Percentiles rank a stretch among this genome's conserved stretches.
Evolutionary conservation across 2,113 vertebrate genomes (phyloP).

Genomic region (Grantiella picta): DNA sequence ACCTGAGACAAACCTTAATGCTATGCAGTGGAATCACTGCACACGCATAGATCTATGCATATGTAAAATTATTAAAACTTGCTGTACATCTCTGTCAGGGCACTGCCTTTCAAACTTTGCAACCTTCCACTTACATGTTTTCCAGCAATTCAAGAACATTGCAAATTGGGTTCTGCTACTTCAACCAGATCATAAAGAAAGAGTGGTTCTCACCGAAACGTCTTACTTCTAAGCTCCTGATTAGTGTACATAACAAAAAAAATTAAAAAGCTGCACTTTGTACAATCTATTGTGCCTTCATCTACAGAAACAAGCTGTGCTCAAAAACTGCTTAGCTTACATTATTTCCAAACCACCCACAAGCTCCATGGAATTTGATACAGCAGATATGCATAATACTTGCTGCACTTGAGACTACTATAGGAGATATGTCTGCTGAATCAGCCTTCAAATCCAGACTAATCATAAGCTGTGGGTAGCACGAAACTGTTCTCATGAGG

Average conservation of each 20-base stretch:
- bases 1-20: not conserved
- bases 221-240: not conserved
- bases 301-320: conserved; percentile 55
- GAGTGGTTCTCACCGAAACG: not conserved
- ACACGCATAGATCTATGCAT: not conserved
- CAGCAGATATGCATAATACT: conserved; percentile 63
- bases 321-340: conserved; percentile 55
- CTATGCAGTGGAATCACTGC: not conserved
- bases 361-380: conserved; percentile 64
- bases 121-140: not conserved
- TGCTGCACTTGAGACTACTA: conserved; percentile 58
- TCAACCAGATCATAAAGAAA: not conserved
- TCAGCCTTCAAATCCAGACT: conserved; percentile 61
- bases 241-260: not conserved
- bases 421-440: conserved; percentile 54
- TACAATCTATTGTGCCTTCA: conserved; percentile 36
- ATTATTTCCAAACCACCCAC: conserved; percentile 59
- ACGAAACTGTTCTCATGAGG: conserved; percentile 36
- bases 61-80: not conserved
- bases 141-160: not conserved
- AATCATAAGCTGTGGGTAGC: conserved; percentile 54
- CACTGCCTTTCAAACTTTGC: not conserved
- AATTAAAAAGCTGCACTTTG: not conserved
- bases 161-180: not conserved
- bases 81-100: not conserved